Conservation (phyloP, 2,113 vertebrate species). For the Grantiella picta region DNA sequence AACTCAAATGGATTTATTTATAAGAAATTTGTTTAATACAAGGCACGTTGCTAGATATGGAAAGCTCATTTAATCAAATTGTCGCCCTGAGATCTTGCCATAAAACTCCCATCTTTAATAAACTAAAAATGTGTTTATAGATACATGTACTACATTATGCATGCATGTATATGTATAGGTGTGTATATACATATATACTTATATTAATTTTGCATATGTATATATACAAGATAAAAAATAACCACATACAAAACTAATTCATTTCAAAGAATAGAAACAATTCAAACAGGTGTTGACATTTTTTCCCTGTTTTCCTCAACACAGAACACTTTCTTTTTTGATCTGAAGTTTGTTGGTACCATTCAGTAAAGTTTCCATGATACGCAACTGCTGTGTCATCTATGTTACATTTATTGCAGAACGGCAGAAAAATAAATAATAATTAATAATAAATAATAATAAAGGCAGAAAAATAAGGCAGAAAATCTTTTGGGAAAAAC, state of each 20-base stretch:
- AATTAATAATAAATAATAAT: no score
- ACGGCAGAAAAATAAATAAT: no score
- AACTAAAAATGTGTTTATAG: neutral
- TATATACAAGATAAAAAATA: neutral
- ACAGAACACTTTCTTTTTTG: neutral
- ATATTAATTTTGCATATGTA: neutral
- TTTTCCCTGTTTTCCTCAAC: neutral
- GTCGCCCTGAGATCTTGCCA: neutral
- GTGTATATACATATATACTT: neutral
- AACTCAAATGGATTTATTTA: neutral
- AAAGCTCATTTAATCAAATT: neutral
- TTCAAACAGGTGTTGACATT: neutral
- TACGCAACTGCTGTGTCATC: neutral
- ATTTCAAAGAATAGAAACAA: neutral
- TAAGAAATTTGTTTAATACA: neutral
- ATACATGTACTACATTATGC: neutral
- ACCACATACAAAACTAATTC: neutral
- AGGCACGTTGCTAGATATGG: neutral
- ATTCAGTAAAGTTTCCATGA: neutral
- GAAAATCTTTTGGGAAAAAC: neutral
- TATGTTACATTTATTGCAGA: neutral
- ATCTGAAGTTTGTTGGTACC: neutral
- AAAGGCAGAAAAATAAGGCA: neutral
- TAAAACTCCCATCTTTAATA: neutral
- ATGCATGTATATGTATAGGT: neutral